phyloP scores from a whole-genome alignment of 2,888 invertebrate genomes.

The Harpalus rubripes region DNA sequence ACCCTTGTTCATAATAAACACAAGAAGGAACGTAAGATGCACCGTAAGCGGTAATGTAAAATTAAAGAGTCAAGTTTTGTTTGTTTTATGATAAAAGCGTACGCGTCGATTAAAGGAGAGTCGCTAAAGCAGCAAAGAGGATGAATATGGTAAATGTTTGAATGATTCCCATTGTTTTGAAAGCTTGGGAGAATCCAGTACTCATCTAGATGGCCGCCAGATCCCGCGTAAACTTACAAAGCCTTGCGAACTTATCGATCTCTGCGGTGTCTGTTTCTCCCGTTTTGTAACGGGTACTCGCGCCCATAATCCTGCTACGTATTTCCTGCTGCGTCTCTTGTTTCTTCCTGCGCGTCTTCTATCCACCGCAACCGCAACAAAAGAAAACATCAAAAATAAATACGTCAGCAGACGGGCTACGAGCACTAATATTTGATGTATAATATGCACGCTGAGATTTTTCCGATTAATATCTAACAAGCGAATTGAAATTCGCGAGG shows the following conservation, averaged over 20 bases:
- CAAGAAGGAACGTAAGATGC: too few species aligned
- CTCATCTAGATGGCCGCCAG: constrained; percentile 8
- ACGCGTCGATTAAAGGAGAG: too few species aligned
- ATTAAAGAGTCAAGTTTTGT: too few species aligned
- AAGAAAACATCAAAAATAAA: constrained; percentile 59
- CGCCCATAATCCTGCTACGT: constrained; percentile 64
- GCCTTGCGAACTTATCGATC: constrained; percentile 60
- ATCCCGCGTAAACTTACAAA: constrained; percentile 30
- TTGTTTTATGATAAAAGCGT: too few species aligned
- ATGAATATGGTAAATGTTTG: constrained; percentile 13
- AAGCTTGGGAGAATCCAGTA: constrained; percentile 18
- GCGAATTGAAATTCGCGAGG: constrained; percentile 64
- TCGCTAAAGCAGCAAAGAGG: background rate
- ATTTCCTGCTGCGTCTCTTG: constrained; percentile 56
- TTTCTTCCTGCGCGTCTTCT: constrained; percentile 50
- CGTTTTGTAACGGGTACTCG: constrained; percentile 68
- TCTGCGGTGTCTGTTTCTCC: constrained; percentile 63
- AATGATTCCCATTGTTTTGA: constrained; percentile 43
- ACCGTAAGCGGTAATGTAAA: too few species aligned
- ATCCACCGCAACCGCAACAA: constrained; percentile 49
- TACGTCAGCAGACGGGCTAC: background rate
- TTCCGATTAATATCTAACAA: constrained; percentile 64
- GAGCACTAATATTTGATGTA: constrained; percentile 55
- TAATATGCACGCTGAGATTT: constrained; percentile 62
- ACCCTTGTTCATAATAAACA: too few species aligned